These are phyloP conservation scores for Pteromalus puparum DNA, from an alignment of 1,140 invertebrate species.

Conservation along the genomic window DNA sequence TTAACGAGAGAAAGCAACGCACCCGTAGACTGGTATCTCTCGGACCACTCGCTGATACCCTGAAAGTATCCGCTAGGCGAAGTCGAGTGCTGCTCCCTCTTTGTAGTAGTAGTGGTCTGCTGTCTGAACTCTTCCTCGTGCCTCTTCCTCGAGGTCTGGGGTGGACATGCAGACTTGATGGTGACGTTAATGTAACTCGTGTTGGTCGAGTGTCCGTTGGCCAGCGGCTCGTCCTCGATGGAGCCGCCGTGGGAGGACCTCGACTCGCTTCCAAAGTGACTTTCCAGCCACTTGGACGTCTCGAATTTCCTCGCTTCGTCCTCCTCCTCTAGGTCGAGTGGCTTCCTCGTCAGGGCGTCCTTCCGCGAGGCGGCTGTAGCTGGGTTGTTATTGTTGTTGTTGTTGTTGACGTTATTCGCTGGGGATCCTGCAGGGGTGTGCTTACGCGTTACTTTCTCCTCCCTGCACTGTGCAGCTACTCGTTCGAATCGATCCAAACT, in stretches of 20 bases:
- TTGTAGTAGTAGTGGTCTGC: slow-evolving; percentile 58
- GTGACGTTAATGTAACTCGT: slow-evolving; percentile 86
- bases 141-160: slow-evolving; percentile 57
- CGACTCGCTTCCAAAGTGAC: slow-evolving; percentile 92
- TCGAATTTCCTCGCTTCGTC: slow-evolving; percentile 91
- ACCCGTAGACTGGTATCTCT: slow-evolving; percentile 71
- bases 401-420: background rate
- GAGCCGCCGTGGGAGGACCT: slow-evolving; percentile 83
- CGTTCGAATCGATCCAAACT: background rate
- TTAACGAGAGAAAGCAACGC: slow-evolving; percentile 15
- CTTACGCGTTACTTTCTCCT: background rate
- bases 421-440: background rate
- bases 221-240: slow-evolving; percentile 70
- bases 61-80: slow-evolving; percentile 79
- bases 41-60: slow-evolving; percentile 86
- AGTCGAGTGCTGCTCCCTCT: slow-evolving; percentile 47
- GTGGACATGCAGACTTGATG: slow-evolving; percentile 80
- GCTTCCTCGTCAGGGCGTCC: slow-evolving; percentile 86
- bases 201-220: slow-evolving; percentile 70
- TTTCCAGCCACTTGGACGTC: slow-evolving; percentile 92
- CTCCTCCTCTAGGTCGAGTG: slow-evolving; percentile 89
- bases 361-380: slow-evolving; percentile 75
- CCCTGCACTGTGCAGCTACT: too few relatives aligned
- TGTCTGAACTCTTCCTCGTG: slow-evolving; percentile 1
- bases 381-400: background rate